Conservation (phyloP, 2,113 vertebrate species). For the Chelonoidis abingdonii region DNA sequence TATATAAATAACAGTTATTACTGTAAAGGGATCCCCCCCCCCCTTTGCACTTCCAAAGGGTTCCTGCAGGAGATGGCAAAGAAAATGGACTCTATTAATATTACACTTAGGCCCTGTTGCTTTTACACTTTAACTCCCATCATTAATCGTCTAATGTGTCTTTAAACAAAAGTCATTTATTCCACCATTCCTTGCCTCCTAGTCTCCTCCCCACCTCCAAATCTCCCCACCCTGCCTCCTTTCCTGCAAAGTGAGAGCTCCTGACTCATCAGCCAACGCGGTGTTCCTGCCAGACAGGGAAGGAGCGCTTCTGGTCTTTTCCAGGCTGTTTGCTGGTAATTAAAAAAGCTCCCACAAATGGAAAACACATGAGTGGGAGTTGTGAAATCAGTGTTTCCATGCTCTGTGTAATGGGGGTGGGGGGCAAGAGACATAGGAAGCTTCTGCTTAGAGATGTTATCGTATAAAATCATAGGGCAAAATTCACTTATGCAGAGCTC, state of each 20-base stretch:
- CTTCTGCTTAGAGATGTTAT: not conserved
- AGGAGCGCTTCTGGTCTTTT: not conserved
- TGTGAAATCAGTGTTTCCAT: not conserved
- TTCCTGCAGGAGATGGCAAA: slow-evolving; percentile 76
- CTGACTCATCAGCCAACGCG: slow-evolving; percentile 34
- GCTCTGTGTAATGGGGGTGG: not conserved
- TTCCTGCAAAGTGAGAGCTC: not conserved
- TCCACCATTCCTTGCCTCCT: slow-evolving; percentile 21
- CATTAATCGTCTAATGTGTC: slow-evolving; percentile 68
- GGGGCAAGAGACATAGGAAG: not conserved
- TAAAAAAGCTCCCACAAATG: not conserved
- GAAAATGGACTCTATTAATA: slow-evolving; percentile 80
- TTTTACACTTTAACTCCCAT: slow-evolving; percentile 64
- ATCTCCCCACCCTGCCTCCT: not conserved
- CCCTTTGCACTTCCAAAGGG: slow-evolving; percentile 68
- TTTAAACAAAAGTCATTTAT: slow-evolving; percentile 65
- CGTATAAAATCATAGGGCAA: not conserved
- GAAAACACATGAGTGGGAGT: not conserved
- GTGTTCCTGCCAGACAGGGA: slow-evolving; percentile 25
- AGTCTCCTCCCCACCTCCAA: not conserved
- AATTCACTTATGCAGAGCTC: not conserved
- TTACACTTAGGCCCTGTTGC: slow-evolving; percentile 66
- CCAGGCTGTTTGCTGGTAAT: slow-evolving; percentile 33
- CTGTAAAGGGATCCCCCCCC: slow-evolving; percentile 68
- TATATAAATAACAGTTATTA: slow-evolving; percentile 85